A percentile compares a stretch with the other conserved stretches of the same genome.
Evolutionary conservation across 1,140 invertebrate species (phyloP).

Genomic region (Ylistrum balloti): DNA sequence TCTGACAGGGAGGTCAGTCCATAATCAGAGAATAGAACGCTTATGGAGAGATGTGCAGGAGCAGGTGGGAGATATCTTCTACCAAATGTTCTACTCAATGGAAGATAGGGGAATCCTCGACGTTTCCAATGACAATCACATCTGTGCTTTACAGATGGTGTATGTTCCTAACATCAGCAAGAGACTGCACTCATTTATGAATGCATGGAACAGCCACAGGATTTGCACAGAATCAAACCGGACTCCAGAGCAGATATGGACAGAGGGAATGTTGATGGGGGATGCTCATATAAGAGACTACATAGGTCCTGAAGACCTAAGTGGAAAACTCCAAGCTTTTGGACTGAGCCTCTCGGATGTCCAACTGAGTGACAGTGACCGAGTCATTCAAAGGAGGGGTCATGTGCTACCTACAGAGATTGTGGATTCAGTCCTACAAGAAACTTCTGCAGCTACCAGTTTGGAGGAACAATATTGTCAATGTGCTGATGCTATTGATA

Average conservation of each 20-base stretch:
- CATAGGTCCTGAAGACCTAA: background rate
- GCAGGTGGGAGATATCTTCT: slow-evolving; percentile 50
- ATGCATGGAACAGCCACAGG: slow-evolving; percentile 16
- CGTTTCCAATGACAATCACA: slow-evolving; percentile 1
- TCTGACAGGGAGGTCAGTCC: slow-evolving; percentile 43
- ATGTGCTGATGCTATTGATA: background rate
- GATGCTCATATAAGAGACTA: background rate
- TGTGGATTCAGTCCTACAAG: background rate
- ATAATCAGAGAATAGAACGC: slow-evolving; percentile 54
- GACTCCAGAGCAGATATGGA: slow-evolving; percentile 46
- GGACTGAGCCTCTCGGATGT: background rate
- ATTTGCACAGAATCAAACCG: background rate
- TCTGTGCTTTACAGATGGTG: slow-evolving; percentile 32
- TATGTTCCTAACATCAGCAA: slow-evolving; percentile 28
- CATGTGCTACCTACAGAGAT: background rate
- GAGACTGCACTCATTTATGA: background rate
- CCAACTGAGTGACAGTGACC: background rate
- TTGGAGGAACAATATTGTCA: background rate
- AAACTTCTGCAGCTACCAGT: background rate
- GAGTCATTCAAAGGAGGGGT: background rate
- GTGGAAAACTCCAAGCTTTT: background rate
- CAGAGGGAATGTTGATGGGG: background rate
- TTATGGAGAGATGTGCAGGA: slow-evolving; percentile 54
- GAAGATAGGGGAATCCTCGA: slow-evolving; percentile 61
- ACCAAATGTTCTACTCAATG: slow-evolving; percentile 59